Evolutionary conservation across 2,113 vertebrate genomes (phyloP).

Genomic region (Danio rerio): DNA sequence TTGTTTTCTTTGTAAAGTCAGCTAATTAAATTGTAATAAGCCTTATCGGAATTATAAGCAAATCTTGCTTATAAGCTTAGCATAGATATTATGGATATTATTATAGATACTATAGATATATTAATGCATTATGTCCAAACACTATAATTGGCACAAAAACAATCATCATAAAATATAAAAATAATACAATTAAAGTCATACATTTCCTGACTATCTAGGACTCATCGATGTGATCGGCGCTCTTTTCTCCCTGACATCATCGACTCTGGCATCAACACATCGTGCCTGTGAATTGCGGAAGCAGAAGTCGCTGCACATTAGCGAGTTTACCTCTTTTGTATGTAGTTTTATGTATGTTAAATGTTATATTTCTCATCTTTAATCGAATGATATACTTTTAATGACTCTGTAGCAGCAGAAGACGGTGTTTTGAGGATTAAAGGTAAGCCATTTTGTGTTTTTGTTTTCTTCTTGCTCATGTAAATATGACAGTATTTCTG

Average conservation of each 20-base stretch:
- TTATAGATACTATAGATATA: too few species aligned
- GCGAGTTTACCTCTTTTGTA: neutral
- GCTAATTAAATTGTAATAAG: too few species aligned
- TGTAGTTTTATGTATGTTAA: neutral
- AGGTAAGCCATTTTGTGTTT: neutral
- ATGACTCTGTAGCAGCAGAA: neutral
- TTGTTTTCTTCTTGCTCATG: neutral
- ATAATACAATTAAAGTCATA: too few species aligned
- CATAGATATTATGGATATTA: too few species aligned
- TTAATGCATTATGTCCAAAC: too few species aligned
- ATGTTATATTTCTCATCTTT: neutral
- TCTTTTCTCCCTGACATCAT: neutral
- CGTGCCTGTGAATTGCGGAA: neutral
- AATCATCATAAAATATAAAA: too few species aligned
- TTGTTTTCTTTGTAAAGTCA: too few species aligned
- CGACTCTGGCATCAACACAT: neutral
- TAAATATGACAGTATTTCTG: neutral
- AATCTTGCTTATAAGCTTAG: too few species aligned
- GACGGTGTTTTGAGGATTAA: neutral
- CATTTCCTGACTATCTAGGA: too few species aligned
- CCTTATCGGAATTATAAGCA: too few species aligned
- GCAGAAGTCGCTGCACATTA: neutral
- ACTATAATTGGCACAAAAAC: too few species aligned
- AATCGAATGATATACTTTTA: neutral
- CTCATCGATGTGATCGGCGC: slow-evolving; percentile 9